Conservation (phyloP, 2,113 vertebrate genomes). For the Grantiella picta region DNA sequence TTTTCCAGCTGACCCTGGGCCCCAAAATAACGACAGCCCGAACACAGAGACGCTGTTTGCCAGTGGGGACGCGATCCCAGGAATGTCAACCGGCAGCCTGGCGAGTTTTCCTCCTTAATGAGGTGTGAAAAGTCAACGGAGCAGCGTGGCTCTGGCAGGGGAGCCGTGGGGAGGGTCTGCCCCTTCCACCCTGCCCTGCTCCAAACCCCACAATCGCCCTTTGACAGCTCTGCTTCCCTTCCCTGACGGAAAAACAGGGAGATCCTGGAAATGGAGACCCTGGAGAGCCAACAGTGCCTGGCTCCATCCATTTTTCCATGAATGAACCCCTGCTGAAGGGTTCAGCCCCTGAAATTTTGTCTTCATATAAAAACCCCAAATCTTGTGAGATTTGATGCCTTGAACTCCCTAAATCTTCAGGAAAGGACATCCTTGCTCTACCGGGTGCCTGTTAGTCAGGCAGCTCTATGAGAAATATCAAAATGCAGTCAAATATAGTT, state of each 20-base stretch:
- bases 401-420: background rate
- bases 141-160: background rate
- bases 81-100: background rate
- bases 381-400: background rate
- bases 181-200: background rate
- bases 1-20: constrained; percentile 34
- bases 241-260: background rate
- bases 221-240: background rate
- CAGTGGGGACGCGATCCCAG: background rate
- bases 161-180: background rate
- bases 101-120: constrained; percentile 36
- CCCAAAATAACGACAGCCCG: background rate
- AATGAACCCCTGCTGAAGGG: background rate
- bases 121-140: constrained; percentile 56
- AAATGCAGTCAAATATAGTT: background rate
- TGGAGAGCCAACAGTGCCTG: rapidly evolving
- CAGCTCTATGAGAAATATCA: background rate
- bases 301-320: background rate
- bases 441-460: background rate
- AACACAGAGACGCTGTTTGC: constrained; percentile 14
- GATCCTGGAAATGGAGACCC: background rate
- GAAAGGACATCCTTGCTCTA: background rate
- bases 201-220: background rate
- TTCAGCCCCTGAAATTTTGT: background rate
- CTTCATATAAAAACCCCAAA: too few species aligned